Percentiles rank a stretch among this genome's conserved stretches.
phyloP scores from a whole-genome alignment of 2,113 vertebrate species.

The Hoplias malabaricus region DNA sequence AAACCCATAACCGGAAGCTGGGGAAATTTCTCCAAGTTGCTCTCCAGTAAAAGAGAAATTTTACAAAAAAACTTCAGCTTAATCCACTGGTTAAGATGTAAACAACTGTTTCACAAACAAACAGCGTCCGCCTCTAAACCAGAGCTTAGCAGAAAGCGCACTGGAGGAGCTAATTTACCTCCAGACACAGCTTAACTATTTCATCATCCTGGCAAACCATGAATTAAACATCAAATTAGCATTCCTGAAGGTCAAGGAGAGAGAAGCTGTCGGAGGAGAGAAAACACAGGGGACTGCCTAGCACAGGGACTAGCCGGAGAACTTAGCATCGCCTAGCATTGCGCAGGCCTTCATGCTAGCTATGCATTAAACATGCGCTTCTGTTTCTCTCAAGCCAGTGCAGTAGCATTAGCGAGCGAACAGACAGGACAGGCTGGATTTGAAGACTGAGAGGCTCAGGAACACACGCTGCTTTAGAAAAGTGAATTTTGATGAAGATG shows the following conservation, averaged over 20 bases:
- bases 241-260: conserved; percentile 43
- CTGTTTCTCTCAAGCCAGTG: background rate
- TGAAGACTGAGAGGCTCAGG: background rate
- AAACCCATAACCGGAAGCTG: no score
- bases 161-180: background rate
- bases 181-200: background rate
- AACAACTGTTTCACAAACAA: background rate
- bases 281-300: conserved; percentile 7
- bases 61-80: no score
- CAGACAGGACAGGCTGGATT: background rate
- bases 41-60: no score
- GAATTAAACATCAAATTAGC: conserved; percentile 46
- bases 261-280: background rate
- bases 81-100: no score
- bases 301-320: background rate
- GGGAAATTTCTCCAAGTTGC: no score
- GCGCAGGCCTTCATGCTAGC: background rate
- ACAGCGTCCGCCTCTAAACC: background rate
- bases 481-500: background rate
- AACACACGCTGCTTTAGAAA: background rate
- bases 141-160: background rate
- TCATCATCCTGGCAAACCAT: conserved; percentile 11
- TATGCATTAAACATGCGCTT: conserved; percentile 41
- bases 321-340: background rate
- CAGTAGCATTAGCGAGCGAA: background rate